Base-by-base conservation (phyloP, 2,888 invertebrate genomes). In the Sisyra nigra region DNA sequence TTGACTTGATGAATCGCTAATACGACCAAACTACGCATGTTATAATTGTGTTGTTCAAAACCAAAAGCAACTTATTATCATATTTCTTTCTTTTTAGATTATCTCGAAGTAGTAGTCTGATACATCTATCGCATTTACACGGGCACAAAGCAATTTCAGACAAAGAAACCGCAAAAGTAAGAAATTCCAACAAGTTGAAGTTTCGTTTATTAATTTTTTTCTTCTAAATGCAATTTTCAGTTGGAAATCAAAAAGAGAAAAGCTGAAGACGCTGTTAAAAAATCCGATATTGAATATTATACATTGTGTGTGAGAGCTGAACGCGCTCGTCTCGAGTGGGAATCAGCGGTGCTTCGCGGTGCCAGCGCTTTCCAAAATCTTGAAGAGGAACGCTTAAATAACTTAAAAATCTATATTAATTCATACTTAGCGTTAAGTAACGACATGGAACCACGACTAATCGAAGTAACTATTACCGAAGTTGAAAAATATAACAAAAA, bases 261-360 rank as follows among this genome's bases (percentile, higher is more conserved):
- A 64, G 84, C 88, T 17, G 88, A 89, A 62, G 89, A 92, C 56
- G 78, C 85, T 3, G 84, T 92, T 29, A 82, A 87, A 56, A 85
- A 91, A 59, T 84, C 89, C 41, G 93, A 93, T 64, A 82, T 87
- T 47, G 91, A 93, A 56, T 94, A 93, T 63, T 92, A 92, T 56
- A 87, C 87, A 49, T 74, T 85, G 41, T 91, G 91, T 56, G 81
- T 92, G 49, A 76, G 89, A 52, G 85, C 92, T 24, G 94, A 94
- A 66, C 70, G 89, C 53, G 80, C 89, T 14, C 78, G 87, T 62
- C 65, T 93, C 58, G 93, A 91, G 65, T 89, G 89, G 83, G 93
- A 94, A 66, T 80, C 87, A 49, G 79, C 88, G 7, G 85, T 93
- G 9, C 71, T 82, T 47, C 81, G 87, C 57, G 91, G 91, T 13